Evolutionary conservation across 1,140 invertebrate genomes (phyloP).

Genomic region (Nasonia vitripennis): DNA sequence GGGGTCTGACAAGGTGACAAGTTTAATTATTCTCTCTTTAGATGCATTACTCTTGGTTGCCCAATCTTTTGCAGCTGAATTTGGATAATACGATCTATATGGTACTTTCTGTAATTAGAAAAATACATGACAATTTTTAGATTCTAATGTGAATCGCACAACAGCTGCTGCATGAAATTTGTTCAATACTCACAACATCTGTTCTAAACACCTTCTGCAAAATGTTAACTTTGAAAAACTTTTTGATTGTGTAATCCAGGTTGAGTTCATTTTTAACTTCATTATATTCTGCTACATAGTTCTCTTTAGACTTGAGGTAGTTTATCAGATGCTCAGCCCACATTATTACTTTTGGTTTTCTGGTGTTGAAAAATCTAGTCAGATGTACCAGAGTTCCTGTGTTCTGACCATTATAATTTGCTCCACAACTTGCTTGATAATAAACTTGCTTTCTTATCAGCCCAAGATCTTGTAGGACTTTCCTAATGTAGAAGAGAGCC

Average conservation of each 20-base stretch:
- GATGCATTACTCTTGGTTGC: constrained; percentile 71
- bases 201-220: constrained; percentile 72
- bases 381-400: constrained; percentile 76
- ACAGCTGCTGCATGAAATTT: constrained; percentile 53
- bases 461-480: constrained; percentile 77
- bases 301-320: constrained; percentile 76
- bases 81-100: constrained; percentile 78
- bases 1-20: constrained; percentile 76
- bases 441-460: constrained; percentile 81
- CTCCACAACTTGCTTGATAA: constrained; percentile 67
- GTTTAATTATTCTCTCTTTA: constrained; percentile 75
- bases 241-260: constrained; percentile 72
- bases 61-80: constrained; percentile 76
- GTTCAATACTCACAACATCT: constrained; percentile 65
- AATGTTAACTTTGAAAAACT: constrained; percentile 73
- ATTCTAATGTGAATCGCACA: constrained; percentile 11
- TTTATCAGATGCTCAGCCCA: constrained; percentile 77
- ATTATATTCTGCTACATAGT: constrained; percentile 75
- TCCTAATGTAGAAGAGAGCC: constrained; percentile 81
- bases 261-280: constrained; percentile 74
- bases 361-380: constrained; percentile 77
- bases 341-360: constrained; percentile 76
- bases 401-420: constrained; percentile 71
- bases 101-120: constrained; percentile 71
- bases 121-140: background rate